Evolutionary conservation across 1,140 invertebrate species (phyloP).

Genomic region (Platorchestia sp.): DNA sequence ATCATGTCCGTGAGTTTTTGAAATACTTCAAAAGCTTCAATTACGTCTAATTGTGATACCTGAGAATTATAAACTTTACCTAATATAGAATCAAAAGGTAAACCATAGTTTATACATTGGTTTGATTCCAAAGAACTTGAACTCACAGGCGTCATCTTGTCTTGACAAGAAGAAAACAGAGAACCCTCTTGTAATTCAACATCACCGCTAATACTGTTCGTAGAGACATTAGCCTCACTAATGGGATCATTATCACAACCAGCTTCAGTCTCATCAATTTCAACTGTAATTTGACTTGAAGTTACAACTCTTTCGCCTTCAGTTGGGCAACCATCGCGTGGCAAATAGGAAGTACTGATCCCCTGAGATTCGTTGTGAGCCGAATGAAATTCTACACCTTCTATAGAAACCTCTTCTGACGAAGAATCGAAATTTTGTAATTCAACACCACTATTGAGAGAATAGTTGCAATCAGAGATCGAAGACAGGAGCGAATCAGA

Average conservation of each 20-base stretch:
- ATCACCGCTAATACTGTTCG: background rate
- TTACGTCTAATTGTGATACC: background rate
- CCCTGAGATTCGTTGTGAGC: background rate
- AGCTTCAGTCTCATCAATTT: background rate
- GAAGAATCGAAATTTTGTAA: background rate
- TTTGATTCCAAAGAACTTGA: background rate
- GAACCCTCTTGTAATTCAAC: background rate
- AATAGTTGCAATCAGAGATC: background rate
- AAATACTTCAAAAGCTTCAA: background rate
- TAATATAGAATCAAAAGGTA: background rate
- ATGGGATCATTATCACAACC: background rate
- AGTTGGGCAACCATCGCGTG: background rate
- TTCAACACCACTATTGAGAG: background rate
- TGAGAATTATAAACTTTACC: slow-evolving; percentile 12
- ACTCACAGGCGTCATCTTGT: background rate
- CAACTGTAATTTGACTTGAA: background rate
- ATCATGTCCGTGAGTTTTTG: background rate
- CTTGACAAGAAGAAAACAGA: background rate
- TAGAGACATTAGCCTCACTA: background rate
- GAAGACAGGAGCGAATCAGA: slow-evolving; percentile 1
- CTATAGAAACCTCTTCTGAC: background rate
- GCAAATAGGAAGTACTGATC: background rate
- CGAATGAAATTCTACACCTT: background rate
- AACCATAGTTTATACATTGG: background rate
- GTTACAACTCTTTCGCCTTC: background rate